These are phyloP conservation scores for Bicyclus anynana DNA, from an alignment of 1,140 invertebrate genomes.

Conservation along the genomic window DNA sequence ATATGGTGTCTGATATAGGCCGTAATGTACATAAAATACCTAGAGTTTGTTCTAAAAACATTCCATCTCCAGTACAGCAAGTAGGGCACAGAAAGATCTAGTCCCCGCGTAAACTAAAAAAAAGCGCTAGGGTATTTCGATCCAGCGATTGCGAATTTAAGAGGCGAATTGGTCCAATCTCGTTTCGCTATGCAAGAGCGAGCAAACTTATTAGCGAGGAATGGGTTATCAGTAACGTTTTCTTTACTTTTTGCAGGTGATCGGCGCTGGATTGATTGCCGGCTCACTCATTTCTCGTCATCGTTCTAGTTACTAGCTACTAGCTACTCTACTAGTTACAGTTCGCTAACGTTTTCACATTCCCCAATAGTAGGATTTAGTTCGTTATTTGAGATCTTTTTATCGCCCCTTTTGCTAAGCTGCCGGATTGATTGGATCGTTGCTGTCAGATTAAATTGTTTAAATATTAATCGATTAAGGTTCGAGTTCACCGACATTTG, in stretches of 20 bases:
- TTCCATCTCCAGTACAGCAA: slow-evolving; percentile 5
- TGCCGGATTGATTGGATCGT: background rate
- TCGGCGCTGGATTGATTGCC: slow-evolving; percentile 50
- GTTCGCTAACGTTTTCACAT: background rate
- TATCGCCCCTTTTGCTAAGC: background rate
- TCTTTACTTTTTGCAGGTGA: slow-evolving; percentile 58
- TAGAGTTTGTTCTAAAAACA: background rate
- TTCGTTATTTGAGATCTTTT: slow-evolving; percentile 1
- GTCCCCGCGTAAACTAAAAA: slow-evolving; percentile 33
- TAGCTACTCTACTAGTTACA: too few species aligned
- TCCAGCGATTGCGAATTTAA: slow-evolving; percentile 60
- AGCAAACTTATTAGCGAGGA: slow-evolving; percentile 66
- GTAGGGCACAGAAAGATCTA: slow-evolving; percentile 26
- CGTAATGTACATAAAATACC: background rate
- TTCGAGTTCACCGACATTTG: too few species aligned
- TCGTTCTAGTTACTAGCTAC: too few species aligned
- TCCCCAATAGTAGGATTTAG: background rate
- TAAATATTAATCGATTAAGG: too few species aligned
- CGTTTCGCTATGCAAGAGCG: slow-evolving; percentile 60
- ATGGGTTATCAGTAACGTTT: slow-evolving; percentile 47
- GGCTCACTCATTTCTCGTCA: slow-evolving; percentile 42
- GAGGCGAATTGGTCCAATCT: slow-evolving; percentile 60
- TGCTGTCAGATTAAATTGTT: too few species aligned
- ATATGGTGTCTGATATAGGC: too few species aligned
- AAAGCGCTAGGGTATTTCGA: slow-evolving; percentile 34